Evolutionary conservation across 1,140 invertebrate genomes (phyloP).

Genomic region (Papilio polytes): DNA sequence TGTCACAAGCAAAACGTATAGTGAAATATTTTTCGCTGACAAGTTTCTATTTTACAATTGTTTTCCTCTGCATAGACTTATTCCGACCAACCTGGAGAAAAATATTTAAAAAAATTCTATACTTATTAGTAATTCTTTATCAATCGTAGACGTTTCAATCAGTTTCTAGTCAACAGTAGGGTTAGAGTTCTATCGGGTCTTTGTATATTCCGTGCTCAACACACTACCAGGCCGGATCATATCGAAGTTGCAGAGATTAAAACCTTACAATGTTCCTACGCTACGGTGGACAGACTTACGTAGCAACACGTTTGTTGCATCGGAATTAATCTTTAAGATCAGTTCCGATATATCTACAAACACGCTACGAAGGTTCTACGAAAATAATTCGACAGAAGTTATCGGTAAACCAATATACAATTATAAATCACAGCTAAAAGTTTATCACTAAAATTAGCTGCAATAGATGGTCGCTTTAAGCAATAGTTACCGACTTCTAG

Average conservation of each 20-base stretch:
- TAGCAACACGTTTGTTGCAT: not conserved
- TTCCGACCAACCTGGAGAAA: not conserved
- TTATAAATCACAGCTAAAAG: not conserved
- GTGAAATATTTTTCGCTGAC: not conserved
- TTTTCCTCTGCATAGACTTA: not conserved
- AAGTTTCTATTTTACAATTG: not conserved
- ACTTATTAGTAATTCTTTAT: too few species aligned
- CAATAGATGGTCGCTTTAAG: too few species aligned
- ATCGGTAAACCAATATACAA: not conserved
- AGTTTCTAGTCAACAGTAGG: not conserved
- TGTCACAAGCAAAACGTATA: not conserved
- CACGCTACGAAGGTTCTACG: not conserved
- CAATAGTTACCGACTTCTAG: not conserved
- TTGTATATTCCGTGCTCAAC: not conserved
- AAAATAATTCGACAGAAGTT: not conserved
- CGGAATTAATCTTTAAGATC: not conserved
- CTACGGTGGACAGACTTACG: not conserved
- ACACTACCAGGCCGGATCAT: not conserved
- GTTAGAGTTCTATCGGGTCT: not conserved
- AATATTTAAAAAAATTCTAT: too few species aligned
- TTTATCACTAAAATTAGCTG: not conserved
- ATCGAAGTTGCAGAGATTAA: constrained; percentile 4
- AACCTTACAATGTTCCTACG: not conserved
- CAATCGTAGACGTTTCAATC: not conserved
- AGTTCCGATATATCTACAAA: not conserved